Evolutionary conservation across 1,140 invertebrate genomes (phyloP).

Genomic region (Drosophila sucinea): DNA sequence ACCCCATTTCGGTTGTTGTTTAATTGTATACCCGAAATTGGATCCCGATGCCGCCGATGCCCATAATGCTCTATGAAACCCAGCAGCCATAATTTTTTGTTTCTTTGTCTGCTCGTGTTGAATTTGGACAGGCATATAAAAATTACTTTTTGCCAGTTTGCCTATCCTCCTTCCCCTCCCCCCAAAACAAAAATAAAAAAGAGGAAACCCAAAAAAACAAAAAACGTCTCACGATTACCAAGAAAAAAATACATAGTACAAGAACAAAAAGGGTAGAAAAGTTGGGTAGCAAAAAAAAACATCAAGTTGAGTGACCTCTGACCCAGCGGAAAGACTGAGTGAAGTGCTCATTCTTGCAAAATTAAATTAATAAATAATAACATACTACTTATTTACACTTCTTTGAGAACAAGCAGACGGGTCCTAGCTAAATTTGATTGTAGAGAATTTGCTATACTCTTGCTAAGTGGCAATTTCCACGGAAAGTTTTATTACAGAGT

Average conservation of each 20-base stretch:
- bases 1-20: conserved; percentile 31
- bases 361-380: conserved; percentile 77
- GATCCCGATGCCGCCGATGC: conserved; percentile 17
- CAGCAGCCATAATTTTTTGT: conserved; percentile 25
- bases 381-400: conserved; percentile 71
- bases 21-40: conserved; percentile 61
- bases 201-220: neutral
- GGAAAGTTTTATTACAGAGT: too few relatives aligned
- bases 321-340: conserved; percentile 11
- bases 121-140: conserved; percentile 42
- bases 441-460: neutral
- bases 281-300: neutral
- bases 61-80: neutral
- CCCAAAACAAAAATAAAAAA: neutral
- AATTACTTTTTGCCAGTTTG: conserved; percentile 31
- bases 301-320: conserved; percentile 61
- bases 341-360: conserved; percentile 47
- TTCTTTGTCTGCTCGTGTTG: conserved; percentile 27
- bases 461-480: neutral
- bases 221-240: neutral
- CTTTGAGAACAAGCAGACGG: neutral
- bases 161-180: conserved; percentile 13
- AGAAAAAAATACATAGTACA: neutral
- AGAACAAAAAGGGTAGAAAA: neutral
- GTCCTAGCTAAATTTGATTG: neutral